Conservation (phyloP, 2,113 vertebrate species). For the Pseudopipra pipra region DNA sequence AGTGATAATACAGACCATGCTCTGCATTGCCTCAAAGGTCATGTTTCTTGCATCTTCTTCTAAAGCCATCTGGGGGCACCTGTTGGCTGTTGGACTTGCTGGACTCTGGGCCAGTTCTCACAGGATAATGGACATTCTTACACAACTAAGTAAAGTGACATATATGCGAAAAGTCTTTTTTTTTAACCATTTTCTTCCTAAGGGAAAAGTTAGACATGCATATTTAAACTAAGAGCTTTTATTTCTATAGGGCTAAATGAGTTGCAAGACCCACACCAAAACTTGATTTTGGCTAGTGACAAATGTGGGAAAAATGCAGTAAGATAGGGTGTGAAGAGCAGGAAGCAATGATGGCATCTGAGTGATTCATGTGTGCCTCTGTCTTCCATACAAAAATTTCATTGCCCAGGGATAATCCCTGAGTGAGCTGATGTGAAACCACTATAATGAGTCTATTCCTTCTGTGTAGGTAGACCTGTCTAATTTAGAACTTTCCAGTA, state of each 20-base stretch:
- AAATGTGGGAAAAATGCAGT: background rate
- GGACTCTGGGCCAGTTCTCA: background rate
- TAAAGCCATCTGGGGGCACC: constrained; percentile 4
- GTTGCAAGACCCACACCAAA: background rate
- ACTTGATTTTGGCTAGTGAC: background rate
- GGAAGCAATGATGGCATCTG: background rate
- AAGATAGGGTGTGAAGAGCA: background rate
- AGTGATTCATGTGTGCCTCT: background rate
- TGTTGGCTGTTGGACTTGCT: background rate
- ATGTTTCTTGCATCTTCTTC: background rate
- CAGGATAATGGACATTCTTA: background rate
- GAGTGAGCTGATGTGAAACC: background rate
- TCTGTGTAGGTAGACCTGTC: background rate
- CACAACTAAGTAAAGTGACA: background rate
- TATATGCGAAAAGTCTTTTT: background rate
- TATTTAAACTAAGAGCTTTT: background rate
- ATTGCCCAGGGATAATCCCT: background rate
- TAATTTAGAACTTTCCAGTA: background rate
- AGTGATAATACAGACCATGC: background rate
- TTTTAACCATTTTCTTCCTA: background rate
- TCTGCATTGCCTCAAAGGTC: background rate
- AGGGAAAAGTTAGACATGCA: background rate
- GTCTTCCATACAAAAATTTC: background rate
- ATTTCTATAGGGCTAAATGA: background rate
- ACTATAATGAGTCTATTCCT: background rate